A percentile compares a stretch with the other conserved stretches of the same genome.
These are phyloP conservation scores for Puma concolor DNA, from an alignment of 2,113 vertebrate genomes.

Conservation along the genomic window DNA sequence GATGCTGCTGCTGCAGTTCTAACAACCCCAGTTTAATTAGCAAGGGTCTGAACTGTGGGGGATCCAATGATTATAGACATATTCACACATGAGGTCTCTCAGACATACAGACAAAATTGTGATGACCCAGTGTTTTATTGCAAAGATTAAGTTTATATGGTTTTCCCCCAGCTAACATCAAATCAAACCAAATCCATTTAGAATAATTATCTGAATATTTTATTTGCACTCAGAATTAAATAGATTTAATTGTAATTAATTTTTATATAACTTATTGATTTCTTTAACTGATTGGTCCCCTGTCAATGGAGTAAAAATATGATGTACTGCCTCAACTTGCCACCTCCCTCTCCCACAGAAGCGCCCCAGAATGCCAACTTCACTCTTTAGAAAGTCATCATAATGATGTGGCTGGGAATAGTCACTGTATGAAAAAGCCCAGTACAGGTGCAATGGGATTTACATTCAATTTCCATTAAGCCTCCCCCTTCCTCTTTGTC, in stretches of 20 bases:
- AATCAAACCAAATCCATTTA: neutral
- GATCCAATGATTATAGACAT: neutral
- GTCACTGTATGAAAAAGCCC: neutral
- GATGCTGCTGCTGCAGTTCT: neutral
- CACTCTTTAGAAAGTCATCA: constrained; percentile 34
- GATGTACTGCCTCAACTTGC: neutral
- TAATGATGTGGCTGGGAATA: neutral
- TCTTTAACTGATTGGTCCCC: neutral
- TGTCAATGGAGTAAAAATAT: constrained; percentile 2
- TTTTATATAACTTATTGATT: neutral
- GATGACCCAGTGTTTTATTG: neutral
- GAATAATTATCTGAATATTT: neutral
- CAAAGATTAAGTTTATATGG: neutral
- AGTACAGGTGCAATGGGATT: neutral
- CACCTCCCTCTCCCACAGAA: neutral
- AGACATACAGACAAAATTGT: neutral
- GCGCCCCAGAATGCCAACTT: neutral
- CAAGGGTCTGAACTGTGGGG: neutral
- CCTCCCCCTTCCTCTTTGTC: neutral
- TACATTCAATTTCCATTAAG: constrained; percentile 62
- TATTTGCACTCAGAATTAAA: neutral
- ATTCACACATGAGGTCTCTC: neutral
- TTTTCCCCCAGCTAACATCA: neutral
- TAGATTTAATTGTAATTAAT: neutral
- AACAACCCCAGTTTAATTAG: neutral